A percentile compares a stretch with the other conserved stretches of the same genome.
Evolutionary conservation across 2,797 vertebrate species (phyloP).

Genomic region (Crenuchus spilurus): DNA sequence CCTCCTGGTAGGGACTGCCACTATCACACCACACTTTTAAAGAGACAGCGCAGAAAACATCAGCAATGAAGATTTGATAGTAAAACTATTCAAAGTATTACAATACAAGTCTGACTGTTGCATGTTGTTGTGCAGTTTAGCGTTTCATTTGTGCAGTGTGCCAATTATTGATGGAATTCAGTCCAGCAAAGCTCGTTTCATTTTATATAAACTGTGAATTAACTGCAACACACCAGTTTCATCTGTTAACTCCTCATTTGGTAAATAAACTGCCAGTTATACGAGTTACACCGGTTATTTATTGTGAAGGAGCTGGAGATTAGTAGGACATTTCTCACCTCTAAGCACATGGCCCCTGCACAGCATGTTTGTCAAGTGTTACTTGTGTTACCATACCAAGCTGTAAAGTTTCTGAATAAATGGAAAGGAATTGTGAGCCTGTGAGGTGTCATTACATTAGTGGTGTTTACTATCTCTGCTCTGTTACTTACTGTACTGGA

Average conservation of each 20-base stretch:
- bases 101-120: neutral
- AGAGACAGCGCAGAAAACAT: neutral
- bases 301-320: neutral
- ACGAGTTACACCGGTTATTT: neutral
- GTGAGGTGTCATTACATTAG: too few relatives aligned
- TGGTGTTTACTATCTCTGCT: too few relatives aligned
- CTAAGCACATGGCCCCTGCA: too few relatives aligned
- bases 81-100: neutral
- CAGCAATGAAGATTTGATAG: too few relatives aligned
- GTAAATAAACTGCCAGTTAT: neutral
- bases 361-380: too few relatives aligned
- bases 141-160: constrained; percentile 11
- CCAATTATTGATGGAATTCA: constrained; percentile 9
- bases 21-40: constrained; percentile 1
- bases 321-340: neutral
- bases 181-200: neutral
- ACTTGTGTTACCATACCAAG: too few relatives aligned
- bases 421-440: too few relatives aligned
- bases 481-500: too few relatives aligned
- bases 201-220: neutral
- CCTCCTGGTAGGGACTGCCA: neutral
- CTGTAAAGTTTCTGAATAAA: too few relatives aligned
- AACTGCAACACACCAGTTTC: constrained; percentile 2
- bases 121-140: neutral
- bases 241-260: neutral